Evolutionary conservation across 37 sponge, comb jelly and placozoan genomes (phyloP).

Genomic region (Petrosia ficiformis): DNA sequence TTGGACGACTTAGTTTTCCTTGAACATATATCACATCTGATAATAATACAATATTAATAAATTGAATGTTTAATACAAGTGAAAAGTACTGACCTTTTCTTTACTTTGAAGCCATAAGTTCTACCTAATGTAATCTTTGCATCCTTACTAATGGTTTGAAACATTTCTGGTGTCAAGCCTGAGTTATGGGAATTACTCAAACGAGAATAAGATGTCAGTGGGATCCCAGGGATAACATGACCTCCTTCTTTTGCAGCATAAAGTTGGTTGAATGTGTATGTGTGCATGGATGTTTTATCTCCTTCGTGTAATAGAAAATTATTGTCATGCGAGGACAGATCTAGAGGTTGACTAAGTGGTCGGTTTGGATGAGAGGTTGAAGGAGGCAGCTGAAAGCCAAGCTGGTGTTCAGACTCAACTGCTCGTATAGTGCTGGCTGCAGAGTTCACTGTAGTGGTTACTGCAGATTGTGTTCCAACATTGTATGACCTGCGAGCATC

Average conservation of each 20-base stretch:
- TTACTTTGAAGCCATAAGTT: slow-evolving; percentile 1
- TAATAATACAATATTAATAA: not conserved
- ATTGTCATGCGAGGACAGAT: too few relatives aligned
- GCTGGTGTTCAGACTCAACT: not conserved
- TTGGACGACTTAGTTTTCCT: slow-evolving; percentile 35
- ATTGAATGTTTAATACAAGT: not conserved
- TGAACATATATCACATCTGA: slow-evolving; percentile 53
- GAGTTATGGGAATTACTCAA: not conserved
- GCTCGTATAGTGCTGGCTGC: not conserved
- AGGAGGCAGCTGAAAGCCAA: not conserved
- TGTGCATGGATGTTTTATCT: too few relatives aligned
- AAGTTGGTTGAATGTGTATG: slow-evolving; percentile 1
- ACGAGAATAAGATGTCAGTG: not conserved
- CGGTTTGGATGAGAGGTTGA: not conserved
- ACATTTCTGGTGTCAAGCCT: not conserved
- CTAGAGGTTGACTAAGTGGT: too few relatives aligned
- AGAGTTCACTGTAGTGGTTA: too few relatives aligned
- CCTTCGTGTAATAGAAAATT: too few relatives aligned
- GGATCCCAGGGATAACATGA: slow-evolving; percentile 3
- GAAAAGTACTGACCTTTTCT: not conserved
- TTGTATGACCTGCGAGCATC: too few relatives aligned
- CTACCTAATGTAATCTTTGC: not conserved
- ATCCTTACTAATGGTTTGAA: not conserved
- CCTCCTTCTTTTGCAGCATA: not conserved
- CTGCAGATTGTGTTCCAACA: too few relatives aligned